A percentile compares a stretch with the other conserved stretches of the same genome.
phyloP scores from a whole-genome alignment of 2,797 vertebrate genomes.

The Synaphobranchus kaupii region DNA sequence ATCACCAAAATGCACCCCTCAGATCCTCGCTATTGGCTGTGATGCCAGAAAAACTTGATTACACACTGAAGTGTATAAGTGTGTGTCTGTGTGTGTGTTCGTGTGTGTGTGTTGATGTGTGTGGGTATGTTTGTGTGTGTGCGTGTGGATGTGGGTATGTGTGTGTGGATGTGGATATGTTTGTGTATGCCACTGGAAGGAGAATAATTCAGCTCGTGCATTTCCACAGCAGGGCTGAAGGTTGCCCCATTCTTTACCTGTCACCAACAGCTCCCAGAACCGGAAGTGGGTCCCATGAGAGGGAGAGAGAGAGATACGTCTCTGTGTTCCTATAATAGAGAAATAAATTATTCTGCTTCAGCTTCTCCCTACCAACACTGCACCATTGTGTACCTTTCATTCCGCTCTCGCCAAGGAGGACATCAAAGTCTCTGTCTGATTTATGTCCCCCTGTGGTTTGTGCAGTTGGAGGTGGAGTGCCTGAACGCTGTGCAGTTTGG shows the following conservation, averaged over 20 bases:
- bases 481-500: not conserved
- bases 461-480: not conserved
- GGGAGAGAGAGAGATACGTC: constrained; percentile 44
- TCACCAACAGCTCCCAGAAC: constrained; percentile 20
- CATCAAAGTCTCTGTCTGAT: constrained; percentile 1
- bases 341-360: constrained; percentile 15
- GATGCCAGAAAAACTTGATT: constrained; percentile 18
- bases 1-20: not conserved
- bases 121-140: not conserved
- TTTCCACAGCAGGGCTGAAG: constrained; percentile 5
- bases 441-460: not conserved
- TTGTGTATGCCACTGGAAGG: constrained; percentile 41
- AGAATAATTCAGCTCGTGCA: constrained; percentile 30
- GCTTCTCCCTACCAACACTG: not conserved
- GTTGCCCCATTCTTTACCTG: constrained; percentile 40
- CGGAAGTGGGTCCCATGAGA: constrained; percentile 51
- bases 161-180: not conserved
- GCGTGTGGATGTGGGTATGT: not conserved
- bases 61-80: no score
- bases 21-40: not conserved
- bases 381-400: constrained; percentile 3
- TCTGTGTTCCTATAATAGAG: constrained; percentile 22
- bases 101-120: not conserved
- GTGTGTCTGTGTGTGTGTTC: no score
- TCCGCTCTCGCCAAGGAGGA: not conserved